phyloP scores from a whole-genome alignment of 2,888 invertebrate genomes.

The Branchipolynoe longqiensis region DNA sequence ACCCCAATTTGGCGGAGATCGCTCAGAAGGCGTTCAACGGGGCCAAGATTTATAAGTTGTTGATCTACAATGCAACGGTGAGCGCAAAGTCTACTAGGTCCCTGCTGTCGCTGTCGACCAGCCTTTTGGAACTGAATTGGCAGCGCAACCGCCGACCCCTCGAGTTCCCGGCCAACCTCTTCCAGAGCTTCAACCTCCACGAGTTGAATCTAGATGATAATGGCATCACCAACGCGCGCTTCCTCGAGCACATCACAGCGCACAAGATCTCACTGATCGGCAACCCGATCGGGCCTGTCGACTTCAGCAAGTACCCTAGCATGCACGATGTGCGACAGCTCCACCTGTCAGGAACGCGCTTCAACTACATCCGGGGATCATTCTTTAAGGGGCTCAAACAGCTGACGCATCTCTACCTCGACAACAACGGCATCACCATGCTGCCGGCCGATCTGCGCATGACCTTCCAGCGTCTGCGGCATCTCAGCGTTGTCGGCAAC shows the following conservation, averaged over 20 bases:
- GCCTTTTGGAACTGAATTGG: constrained; percentile 61
- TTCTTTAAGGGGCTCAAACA: constrained; percentile 61
- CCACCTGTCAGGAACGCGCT: constrained; percentile 59
- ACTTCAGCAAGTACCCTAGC: constrained; percentile 62
- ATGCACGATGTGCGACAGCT: constrained; percentile 59
- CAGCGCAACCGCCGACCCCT: constrained; percentile 59
- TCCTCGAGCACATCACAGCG: constrained; percentile 57
- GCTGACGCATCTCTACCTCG: constrained; percentile 60
- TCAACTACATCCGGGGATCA: constrained; percentile 41
- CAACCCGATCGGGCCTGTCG: constrained; percentile 64
- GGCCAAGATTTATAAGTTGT: constrained; percentile 55
- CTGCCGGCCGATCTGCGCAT: constrained; percentile 56
- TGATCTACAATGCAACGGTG: constrained; percentile 59
- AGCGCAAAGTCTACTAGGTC: constrained; percentile 57
- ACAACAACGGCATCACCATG: constrained; percentile 62
- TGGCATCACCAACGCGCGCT: constrained; percentile 59
- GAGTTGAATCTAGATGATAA: constrained; percentile 59
- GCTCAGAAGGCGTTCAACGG: constrained; percentile 62
- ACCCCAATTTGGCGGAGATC: constrained; percentile 59
- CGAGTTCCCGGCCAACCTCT: constrained; percentile 55
- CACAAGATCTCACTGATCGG: constrained; percentile 63
- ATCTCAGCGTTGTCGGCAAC: constrained; percentile 60
- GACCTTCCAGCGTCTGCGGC: constrained; percentile 58
- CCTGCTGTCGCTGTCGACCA: constrained; percentile 54
- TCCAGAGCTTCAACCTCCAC: constrained; percentile 61